Conservation (phyloP, 2,888 invertebrate species). For the Acleris emargana region DNA sequence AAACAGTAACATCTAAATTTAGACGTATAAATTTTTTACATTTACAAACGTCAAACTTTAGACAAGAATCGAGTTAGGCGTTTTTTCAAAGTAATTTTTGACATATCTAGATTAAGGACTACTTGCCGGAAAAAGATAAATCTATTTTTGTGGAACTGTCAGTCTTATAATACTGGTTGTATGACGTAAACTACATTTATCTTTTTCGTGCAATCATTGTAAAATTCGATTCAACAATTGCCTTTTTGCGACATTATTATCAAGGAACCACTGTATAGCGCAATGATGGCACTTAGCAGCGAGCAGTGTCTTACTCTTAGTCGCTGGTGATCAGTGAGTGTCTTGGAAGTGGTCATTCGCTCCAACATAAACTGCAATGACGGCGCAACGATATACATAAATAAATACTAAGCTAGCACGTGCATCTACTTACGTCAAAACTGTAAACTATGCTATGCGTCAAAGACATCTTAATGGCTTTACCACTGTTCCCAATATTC, state of each 20-base stretch:
- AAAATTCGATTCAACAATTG: background rate
- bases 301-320: conserved; percentile 92
- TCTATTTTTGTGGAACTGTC: no score
- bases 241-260: background rate
- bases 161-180: no score
- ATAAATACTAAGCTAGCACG: conserved; percentile 27
- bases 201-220: no score
- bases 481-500: no score
- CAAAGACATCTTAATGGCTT: conserved; percentile 5
- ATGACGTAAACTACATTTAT: no score
- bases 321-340: conserved; percentile 93
- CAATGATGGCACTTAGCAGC: conserved; percentile 10
- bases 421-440: conserved; percentile 34
- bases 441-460: conserved; percentile 19
- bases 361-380: conserved; percentile 95
- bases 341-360: conserved; percentile 93
- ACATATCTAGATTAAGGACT: no score
- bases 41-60: no score
- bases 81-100: no score
- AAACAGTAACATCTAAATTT: no score
- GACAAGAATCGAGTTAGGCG: no score
- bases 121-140: no score
- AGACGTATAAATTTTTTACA: no score
- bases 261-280: background rate
- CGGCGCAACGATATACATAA: conserved; percentile 49